A percentile compares a stretch with the other conserved stretches of the same genome.
These are phyloP conservation scores for Leptopilina drosophilae DNA, from an alignment of 2,888 invertebrate species.

Conservation along the genomic window DNA sequence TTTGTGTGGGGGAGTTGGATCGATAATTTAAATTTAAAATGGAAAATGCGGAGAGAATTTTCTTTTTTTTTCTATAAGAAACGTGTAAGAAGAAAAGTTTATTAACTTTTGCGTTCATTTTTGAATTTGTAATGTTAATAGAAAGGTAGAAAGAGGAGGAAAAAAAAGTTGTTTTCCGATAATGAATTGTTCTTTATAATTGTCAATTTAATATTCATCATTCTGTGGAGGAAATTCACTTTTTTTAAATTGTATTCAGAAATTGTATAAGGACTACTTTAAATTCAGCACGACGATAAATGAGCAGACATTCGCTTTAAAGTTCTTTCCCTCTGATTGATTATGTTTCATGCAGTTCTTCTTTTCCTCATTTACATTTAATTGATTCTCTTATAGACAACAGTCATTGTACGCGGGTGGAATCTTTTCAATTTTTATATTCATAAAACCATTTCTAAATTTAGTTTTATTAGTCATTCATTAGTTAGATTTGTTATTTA, in stretches of 20 bases:
- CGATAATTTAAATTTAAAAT: too few species aligned
- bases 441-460: too few species aligned
- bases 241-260: slow-evolving; percentile 24
- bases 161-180: slow-evolving; percentile 8
- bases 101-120: not conserved
- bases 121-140: not conserved
- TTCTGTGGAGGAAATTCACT: not conserved
- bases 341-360: slow-evolving; percentile 23
- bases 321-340: not conserved
- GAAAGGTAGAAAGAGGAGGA: slow-evolving; percentile 12
- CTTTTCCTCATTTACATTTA: slow-evolving; percentile 5
- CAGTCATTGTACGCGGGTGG: not conserved
- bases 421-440: not conserved
- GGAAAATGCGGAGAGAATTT: too few species aligned
- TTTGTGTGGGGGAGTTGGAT: too few species aligned
- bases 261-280: slow-evolving; percentile 20
- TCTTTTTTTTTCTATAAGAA: not conserved
- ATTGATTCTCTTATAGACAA: slow-evolving; percentile 12
- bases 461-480: too few species aligned
- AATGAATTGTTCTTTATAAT: slow-evolving; percentile 33
- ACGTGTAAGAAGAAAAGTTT: not conserved
- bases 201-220: slow-evolving; percentile 17
- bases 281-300: slow-evolving; percentile 25
- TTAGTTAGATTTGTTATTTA: too few species aligned
- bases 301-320: not conserved